phyloP scores from a whole-genome alignment of 2,888 invertebrate genomes.

The Dryocosmus kuriphilus region DNA sequence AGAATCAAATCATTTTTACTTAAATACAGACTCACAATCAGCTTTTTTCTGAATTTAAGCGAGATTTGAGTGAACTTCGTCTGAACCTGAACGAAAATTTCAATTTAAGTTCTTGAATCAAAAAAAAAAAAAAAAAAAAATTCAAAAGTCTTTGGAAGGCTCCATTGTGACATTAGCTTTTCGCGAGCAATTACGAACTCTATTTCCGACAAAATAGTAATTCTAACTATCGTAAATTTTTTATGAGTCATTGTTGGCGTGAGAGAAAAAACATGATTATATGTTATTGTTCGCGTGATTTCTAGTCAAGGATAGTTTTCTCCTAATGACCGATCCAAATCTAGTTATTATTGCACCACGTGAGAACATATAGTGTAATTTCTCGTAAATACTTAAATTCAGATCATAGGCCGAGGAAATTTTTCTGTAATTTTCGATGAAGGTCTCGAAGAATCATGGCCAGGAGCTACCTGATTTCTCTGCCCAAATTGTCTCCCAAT shows the following conservation, averaged over 20 bases:
- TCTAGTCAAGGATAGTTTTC: background rate
- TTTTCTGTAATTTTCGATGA: conserved; percentile 1
- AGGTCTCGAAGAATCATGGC: conserved; percentile 3
- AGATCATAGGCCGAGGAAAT: background rate
- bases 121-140: too few species aligned
- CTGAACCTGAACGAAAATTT: too few species aligned
- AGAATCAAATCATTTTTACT: too few species aligned
- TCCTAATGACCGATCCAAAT: background rate
- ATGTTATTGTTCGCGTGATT: background rate
- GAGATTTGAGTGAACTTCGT: too few species aligned
- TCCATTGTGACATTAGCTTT: too few species aligned
- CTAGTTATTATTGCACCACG: background rate
- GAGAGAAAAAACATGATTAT: background rate
- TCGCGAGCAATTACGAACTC: too few species aligned
- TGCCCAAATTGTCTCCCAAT: conserved; percentile 25
- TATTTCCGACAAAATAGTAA: background rate
- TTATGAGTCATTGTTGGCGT: background rate
- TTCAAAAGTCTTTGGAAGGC: too few species aligned
- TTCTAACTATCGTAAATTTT: background rate
- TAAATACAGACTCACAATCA: too few species aligned
- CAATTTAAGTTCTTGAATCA: too few species aligned
- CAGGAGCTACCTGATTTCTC: background rate
- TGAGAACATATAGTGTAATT: background rate
- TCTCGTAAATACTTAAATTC: background rate
- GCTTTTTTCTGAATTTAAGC: too few species aligned